These are phyloP conservation scores for Litoditis marina DNA, from an alignment of 2,888 invertebrate genomes.

Conservation along the genomic window DNA sequence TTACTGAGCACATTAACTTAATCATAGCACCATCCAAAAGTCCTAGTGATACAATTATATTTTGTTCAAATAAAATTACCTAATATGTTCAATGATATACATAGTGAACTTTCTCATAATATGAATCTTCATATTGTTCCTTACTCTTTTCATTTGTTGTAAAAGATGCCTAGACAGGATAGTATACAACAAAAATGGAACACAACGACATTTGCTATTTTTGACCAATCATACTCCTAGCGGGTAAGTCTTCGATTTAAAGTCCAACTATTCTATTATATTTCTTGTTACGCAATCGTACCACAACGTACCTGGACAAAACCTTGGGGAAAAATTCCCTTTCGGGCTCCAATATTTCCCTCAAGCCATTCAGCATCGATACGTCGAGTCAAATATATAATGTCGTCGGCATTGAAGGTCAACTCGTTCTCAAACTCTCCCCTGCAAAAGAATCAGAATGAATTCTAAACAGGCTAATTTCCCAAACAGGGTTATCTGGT, in stretches of 20 bases:
- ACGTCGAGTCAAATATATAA: slow-evolving; percentile 35
- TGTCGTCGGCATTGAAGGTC: slow-evolving; percentile 47
- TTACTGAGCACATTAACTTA: too few species aligned
- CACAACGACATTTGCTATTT: too few species aligned
- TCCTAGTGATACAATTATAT: too few species aligned
- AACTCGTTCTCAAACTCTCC: slow-evolving; percentile 49
- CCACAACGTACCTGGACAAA: slow-evolving; percentile 25
- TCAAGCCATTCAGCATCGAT: slow-evolving; percentile 50
- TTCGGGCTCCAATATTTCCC: slow-evolving; percentile 27
- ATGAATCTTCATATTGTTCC: too few species aligned
- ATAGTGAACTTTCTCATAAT: too few species aligned
- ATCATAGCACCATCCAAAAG: too few species aligned
- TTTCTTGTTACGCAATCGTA: not conserved
- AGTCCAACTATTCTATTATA: not conserved
- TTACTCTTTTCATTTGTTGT: too few species aligned
- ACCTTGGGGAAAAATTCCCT: slow-evolving; percentile 34
- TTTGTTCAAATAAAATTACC: too few species aligned
- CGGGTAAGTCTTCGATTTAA: not conserved
- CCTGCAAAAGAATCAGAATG: slow-evolving; percentile 32
- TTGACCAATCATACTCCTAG: not conserved
- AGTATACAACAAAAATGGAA: not conserved
- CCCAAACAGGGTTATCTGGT: too few species aligned
- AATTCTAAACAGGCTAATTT: not conserved
- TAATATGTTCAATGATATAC: too few species aligned
- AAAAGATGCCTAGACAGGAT: not conserved